A percentile compares a stretch with the other conserved stretches of the same genome.
Conservation (phyloP, 2,113 vertebrate genomes). For the Stegastes partitus region DNA sequence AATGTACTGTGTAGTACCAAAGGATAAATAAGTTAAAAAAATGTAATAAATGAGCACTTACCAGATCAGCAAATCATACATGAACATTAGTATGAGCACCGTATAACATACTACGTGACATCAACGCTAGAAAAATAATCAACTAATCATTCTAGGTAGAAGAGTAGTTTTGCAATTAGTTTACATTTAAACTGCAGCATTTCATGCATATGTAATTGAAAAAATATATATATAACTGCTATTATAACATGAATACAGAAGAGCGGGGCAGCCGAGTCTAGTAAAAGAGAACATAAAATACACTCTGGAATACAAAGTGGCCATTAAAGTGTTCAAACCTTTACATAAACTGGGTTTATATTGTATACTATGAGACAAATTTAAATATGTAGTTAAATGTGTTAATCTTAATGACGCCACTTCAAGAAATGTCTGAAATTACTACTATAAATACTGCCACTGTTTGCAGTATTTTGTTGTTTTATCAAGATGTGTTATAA, state of each 20-base stretch:
- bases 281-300: neutral
- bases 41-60: slow-evolving; percentile 64
- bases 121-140: neutral
- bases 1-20: neutral
- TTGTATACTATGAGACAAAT: no score
- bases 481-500: neutral
- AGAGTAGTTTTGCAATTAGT: neutral
- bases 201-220: neutral
- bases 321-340: no score
- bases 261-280: neutral
- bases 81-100: slow-evolving; percentile 24
- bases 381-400: no score
- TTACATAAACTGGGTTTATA: neutral
- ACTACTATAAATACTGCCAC: neutral
- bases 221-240: neutral
- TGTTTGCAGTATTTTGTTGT: neutral
- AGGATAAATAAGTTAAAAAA: slow-evolving; percentile 2
- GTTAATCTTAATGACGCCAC: no score
- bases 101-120: slow-evolving; percentile 8
- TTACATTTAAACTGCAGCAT: neutral
- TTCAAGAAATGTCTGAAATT: neutral
- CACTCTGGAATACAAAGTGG: neutral
- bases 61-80: slow-evolving; percentile 50
- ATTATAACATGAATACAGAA: neutral
- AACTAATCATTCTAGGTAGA: neutral